These are phyloP conservation scores for Callyntrura sp. DNA, from an alignment of 2,888 invertebrate genomes.

Conservation along the genomic window DNA sequence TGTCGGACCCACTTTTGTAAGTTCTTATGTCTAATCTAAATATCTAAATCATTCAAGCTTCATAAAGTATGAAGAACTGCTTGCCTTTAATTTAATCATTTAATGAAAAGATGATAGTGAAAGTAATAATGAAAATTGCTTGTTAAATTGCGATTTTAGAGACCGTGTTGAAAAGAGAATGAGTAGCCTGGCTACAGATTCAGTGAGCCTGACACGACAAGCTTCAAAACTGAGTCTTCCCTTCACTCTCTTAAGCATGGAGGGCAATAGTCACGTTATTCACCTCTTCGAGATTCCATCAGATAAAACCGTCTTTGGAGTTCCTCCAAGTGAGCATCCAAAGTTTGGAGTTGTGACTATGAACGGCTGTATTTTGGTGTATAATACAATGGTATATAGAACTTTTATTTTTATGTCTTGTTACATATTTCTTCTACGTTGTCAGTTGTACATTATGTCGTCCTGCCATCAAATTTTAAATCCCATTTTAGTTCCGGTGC, in stretches of 20 bases:
- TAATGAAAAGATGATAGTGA: constrained; percentile 84
- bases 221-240: constrained; percentile 49
- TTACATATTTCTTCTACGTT: background rate
- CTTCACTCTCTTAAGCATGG: constrained; percentile 56
- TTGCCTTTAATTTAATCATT: background rate
- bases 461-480: background rate
- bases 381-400: constrained; percentile 62
- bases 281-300: constrained; percentile 59
- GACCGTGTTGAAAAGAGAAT: constrained; percentile 49
- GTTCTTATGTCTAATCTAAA: too few relatives aligned
- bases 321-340: background rate
- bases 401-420: background rate
- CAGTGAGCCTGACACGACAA: background rate
- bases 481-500: constrained; percentile 56
- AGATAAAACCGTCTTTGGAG: constrained; percentile 24
- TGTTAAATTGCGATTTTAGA: too few relatives aligned
- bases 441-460: background rate
- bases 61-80: too few relatives aligned
- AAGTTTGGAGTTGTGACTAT: constrained; percentile 65
- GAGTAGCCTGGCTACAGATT: constrained; percentile 23
- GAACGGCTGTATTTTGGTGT: constrained; percentile 61
- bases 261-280: constrained; percentile 39
- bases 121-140: too few relatives aligned
- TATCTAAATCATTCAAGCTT: too few relatives aligned
- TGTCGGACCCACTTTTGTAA: constrained; percentile 26